Percentiles rank a stretch among this genome's conserved stretches.
These are phyloP conservation scores for Callopanchax toddi DNA, from an alignment of 2,113 vertebrate species.

Conservation along the genomic window DNA sequence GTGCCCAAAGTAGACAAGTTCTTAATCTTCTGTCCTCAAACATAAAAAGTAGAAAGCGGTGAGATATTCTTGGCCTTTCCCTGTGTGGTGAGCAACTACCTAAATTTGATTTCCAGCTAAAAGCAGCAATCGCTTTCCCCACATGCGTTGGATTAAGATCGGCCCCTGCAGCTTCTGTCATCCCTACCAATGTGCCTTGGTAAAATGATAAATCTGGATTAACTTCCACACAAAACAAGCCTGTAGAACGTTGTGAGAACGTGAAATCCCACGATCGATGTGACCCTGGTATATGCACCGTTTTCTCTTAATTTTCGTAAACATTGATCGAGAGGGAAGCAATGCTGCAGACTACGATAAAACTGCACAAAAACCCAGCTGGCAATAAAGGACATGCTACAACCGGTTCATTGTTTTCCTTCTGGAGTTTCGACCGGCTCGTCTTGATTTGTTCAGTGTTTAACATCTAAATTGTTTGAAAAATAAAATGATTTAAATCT, in stretches of 20 bases:
- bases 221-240: conserved; percentile 57
- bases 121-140: conserved; percentile 36
- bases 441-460: conserved; percentile 80
- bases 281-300: conserved; percentile 71
- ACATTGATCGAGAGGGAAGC: conserved; percentile 49
- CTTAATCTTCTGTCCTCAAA: conserved; percentile 28
- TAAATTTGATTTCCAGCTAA: conserved; percentile 32
- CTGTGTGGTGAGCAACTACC: conserved; percentile 25
- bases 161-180: conserved; percentile 61
- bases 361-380: conserved; percentile 73
- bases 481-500: conserved; percentile 80
- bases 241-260: conserved; percentile 42
- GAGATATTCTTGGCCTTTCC: conserved; percentile 3
- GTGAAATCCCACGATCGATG: conserved; percentile 53
- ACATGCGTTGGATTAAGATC: conserved; percentile 49
- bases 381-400: conserved; percentile 80
- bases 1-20: not conserved
- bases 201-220: conserved; percentile 74
- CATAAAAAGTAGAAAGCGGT: not conserved
- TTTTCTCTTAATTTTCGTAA: conserved; percentile 67
- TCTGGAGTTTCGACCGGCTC: conserved; percentile 70
- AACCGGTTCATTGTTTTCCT: conserved; percentile 69
- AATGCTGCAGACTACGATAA: conserved; percentile 55
- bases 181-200: conserved; percentile 84
- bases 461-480: conserved; percentile 81